These are phyloP conservation scores for Cotesia glomerata DNA, from an alignment of 1,140 invertebrate species.

Conservation along the genomic window DNA sequence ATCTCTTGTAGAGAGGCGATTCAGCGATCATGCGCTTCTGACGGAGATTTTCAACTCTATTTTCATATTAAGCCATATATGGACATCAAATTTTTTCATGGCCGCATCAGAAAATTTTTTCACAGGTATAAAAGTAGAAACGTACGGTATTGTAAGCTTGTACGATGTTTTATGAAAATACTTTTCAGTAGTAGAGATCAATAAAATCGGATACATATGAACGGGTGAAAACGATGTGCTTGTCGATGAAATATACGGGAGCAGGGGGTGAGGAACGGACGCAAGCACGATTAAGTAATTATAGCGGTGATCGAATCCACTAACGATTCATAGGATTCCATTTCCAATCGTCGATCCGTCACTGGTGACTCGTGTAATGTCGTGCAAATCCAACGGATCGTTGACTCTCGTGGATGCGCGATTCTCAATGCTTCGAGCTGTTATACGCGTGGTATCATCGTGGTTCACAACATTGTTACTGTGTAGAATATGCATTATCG, in stretches of 20 bases:
- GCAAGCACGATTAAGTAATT: constrained; percentile 29
- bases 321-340: constrained; percentile 27
- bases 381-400: constrained; percentile 24
- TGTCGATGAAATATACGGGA: constrained; percentile 28
- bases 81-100: no score
- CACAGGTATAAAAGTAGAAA: no score
- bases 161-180: not conserved
- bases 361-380: constrained; percentile 27
- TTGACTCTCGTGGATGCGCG: not conserved
- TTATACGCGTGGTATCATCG: not conserved
- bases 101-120: no score
- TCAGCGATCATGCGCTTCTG: no score
- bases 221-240: constrained; percentile 7
- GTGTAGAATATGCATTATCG: not conserved
- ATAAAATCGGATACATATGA: not conserved
- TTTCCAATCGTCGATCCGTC: constrained; percentile 30
- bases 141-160: not conserved
- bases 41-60: no score
- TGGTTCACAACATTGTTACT: not conserved
- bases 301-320: constrained; percentile 21
- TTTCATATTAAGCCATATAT: no score
- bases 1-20: no score
- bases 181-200: not conserved
- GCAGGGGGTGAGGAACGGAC: not conserved
- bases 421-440: not conserved